Base-by-base conservation (phyloP, 1,140 invertebrate genomes). In the Cepaea nemoralis region DNA sequence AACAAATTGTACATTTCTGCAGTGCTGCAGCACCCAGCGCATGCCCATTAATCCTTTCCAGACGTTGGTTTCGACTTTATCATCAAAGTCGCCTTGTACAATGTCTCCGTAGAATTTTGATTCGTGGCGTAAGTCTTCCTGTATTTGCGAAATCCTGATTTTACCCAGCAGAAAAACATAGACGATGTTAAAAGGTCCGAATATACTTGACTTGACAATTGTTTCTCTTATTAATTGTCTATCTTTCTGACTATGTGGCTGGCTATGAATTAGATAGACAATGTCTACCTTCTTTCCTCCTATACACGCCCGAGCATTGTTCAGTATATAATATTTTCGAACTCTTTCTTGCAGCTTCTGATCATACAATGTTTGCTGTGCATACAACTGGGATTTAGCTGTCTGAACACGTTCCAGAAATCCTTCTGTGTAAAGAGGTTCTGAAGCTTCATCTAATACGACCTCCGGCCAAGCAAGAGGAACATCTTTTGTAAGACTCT, bases 1-100 rank as follows among this genome's bases (percentile, higher is more conserved):
- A n/a, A 97, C 93, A 86, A 94, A 95, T 77, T 94, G 91, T 3
- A 93, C 93, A 37, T 93, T 90, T 6, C 86, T 84, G 89, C 96
- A 97, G 84, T 93, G 92, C 31, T 90, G 91, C 0, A 92, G 88
- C 0, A 94, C 94, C 96, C 96, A 98, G 85, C 94, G 93, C 37
- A 97, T 89, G 0, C 96, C 96, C 95, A 97, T 96, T 0, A 96
- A 88, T 87, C 97, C 96, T 81, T 89, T 89, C 27, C 82, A 63
- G 6, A 86, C 87, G 1, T 84, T 39, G 79, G 87, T 87, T 40
- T 82, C 82, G 45, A 87, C 85, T 12, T 77, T 84, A 42, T 89
- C 88, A 2, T 79, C 22, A 63, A 88, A 89, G 71, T 87, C 77
- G 40, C 86, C 87, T 73, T 88, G 86, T 0, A 89, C 84, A 35